Evolutionary conservation across 1,140 invertebrate species (phyloP).

Genomic region (Heliothis subflexa): DNA sequence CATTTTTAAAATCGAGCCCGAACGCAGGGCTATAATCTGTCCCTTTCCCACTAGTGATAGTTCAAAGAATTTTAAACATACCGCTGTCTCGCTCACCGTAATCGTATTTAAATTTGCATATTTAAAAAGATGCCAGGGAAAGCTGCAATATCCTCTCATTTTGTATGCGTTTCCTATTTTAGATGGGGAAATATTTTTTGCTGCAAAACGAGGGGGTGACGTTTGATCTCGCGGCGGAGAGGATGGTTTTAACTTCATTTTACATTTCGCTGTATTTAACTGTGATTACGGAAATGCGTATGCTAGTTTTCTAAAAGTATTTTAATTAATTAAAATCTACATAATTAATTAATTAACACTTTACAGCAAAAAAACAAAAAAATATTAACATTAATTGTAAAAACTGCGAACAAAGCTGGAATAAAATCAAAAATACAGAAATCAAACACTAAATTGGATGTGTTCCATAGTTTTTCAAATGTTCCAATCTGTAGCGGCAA

Average conservation of each 20-base stretch:
- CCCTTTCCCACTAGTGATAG: constrained; percentile 49
- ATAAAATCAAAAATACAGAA: background rate
- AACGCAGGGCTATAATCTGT: constrained; percentile 23
- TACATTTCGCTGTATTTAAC: constrained; percentile 8
- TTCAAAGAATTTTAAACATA: constrained; percentile 24
- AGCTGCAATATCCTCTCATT: constrained; percentile 68
- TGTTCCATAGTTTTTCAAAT: constrained; percentile 16
- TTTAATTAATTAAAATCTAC: background rate
- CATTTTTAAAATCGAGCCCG: constrained; percentile 43
- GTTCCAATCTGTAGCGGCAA: background rate
- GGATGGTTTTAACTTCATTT: constrained; percentile 37
- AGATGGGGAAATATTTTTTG: constrained; percentile 60
- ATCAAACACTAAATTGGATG: background rate
- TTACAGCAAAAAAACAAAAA: no score
- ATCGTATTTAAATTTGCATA: constrained; percentile 71
- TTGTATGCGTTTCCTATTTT: constrained; percentile 67
- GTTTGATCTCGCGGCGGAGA: constrained; percentile 54
- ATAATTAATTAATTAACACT: background rate
- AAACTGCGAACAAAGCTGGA: background rate
- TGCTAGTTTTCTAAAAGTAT: background rate
- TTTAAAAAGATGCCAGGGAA: constrained; percentile 63
- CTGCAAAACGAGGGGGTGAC: constrained; percentile 41
- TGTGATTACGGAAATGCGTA: background rate
- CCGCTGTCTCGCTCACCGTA: constrained; percentile 54
- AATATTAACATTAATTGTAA: background rate